Evolutionary conservation across 2,888 invertebrate species (phyloP), one percentile per base, ranked within the genome.

Genomic region (Ischnura elegans): DNA sequence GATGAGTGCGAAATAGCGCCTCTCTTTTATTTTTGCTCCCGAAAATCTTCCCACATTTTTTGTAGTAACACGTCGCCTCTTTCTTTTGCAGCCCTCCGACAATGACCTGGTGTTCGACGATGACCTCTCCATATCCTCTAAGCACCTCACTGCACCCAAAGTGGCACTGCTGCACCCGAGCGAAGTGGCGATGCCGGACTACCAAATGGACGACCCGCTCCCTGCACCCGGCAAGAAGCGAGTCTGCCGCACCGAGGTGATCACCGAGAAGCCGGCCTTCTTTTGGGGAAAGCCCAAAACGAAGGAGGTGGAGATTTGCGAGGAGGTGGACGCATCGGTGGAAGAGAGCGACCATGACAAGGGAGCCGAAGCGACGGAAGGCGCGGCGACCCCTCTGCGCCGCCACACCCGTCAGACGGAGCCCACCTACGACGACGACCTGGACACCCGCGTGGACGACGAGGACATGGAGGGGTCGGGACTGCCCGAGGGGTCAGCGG

Each of bases 81-180:
- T 43, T 43, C 8, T 10, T 16, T 90, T 66, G 4, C 90, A 90
- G 90, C 61, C 43, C 13, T 43, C 61, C 87, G 94, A 94, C 93
- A 94, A 93, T 86, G 94, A 94, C 93, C 93, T 94, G 93, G 94
- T 94, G 86, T 94, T 94, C 93, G 94, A 94, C 45, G 94, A 94
- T 36, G 94, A 55, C 0, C 43, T 93, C 2, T 66, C 85, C 42
- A 43, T 61, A 0, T 29, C 85, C 25, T 76, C 55, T 21, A 94
- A 90, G 29, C 90, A 90, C 21, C 42, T 55, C 21, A 43, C 87
- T 0, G 13, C 42, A 10, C 90, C 66, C 2, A 90, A 90, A 16
- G 51, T 51, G 2, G 13, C 42, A 43, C 46, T 90, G 55, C 55
- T 43, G 42, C 61, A 42, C 13, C 55, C 90, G 2, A 66, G 42